Base-by-base conservation (phyloP, 2,888 invertebrate species). In the Spisula solida region DNA sequence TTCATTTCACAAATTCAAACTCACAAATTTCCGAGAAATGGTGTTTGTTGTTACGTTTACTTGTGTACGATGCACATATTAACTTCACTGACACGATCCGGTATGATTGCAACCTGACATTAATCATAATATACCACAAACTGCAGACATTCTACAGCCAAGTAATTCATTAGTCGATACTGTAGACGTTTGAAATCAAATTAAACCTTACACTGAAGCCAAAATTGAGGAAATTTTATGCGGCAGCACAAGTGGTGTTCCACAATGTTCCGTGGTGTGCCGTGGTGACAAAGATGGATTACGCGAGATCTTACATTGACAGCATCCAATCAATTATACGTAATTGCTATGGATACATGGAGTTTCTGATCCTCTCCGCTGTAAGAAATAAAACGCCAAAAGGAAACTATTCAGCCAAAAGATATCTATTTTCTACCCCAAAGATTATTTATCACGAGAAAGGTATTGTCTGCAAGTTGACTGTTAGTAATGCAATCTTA, bases 221-320 rank as follows among this genome's bases (percentile, higher is more conserved):
- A 2, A 66, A 66, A 66, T 66, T n/a, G 25, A 66, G 25, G 60
- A 66, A 25, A 12, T 25, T 41, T 41, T 25, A 66, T 66, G 60
- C 60, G n/a, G 4, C 60, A 66, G 60, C 25, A 66, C n/a, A 25
- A 66, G n/a, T n/a, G 60, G n/a, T 6, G 60, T 8, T 5, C 8
- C 41, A 41, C 41, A 41, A n/a, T n/a, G n/a, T n/a, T n/a, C n/a
- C n/a, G n/a, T n/a, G n/a, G n/a, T n/a, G 41, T 41, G 41, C 41
- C 41, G 41, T n/a, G 48, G n/a, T 80, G 80, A 80, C 80, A 80
- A 78, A 84, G 85, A 85, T 51, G 55, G 85, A 85, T 85, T 85
- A 85, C 55, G 8, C 2, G 55, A 48, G 34, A 85, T 85, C 56
- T 85, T 31, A 31, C 16, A 20, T 31, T 51, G 85, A 85, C 85